Conservation (phyloP, 1,140 invertebrate species). For the Ceratosolen solmsi region DNA sequence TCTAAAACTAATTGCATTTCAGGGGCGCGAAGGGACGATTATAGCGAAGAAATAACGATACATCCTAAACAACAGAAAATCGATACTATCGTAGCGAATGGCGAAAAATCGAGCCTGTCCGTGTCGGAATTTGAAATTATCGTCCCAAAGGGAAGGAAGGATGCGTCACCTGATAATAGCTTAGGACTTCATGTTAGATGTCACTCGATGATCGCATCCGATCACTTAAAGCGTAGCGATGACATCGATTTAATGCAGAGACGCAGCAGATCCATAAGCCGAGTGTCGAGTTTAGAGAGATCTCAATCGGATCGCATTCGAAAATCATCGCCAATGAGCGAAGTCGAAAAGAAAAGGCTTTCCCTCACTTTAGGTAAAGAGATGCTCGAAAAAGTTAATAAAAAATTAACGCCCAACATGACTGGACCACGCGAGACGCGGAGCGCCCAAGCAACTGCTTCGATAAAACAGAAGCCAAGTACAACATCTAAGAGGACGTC, state of each 20-base stretch:
- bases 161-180: constrained; percentile 58
- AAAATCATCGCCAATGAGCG: constrained; percentile 63
- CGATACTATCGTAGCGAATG: not conserved
- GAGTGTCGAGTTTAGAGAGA: constrained; percentile 57
- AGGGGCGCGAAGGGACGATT: not conserved
- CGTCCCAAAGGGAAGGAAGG: constrained; percentile 70
- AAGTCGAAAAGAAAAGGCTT: constrained; percentile 82
- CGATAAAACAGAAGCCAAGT: constrained; percentile 62
- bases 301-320: constrained; percentile 53
- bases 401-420: constrained; percentile 71
- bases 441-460: constrained; percentile 76
- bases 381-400: constrained; percentile 77
- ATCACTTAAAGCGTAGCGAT: constrained; percentile 51
- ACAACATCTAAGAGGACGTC: constrained; percentile 74
- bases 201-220: constrained; percentile 75
- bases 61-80: not conserved
- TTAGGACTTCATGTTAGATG: constrained; percentile 79
- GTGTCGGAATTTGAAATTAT: constrained; percentile 76
- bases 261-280: constrained; percentile 63
- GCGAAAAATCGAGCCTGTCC: constrained; percentile 9
- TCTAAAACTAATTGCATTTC: not conserved
- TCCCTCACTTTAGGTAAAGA: constrained; percentile 83
- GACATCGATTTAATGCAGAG: constrained; percentile 52
- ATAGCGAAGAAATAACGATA: too few species aligned
- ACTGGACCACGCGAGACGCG: constrained; percentile 78